Evolutionary conservation across 2,113 vertebrate species (phyloP).

Genomic region (Gadus chalcogrammus): DNA sequence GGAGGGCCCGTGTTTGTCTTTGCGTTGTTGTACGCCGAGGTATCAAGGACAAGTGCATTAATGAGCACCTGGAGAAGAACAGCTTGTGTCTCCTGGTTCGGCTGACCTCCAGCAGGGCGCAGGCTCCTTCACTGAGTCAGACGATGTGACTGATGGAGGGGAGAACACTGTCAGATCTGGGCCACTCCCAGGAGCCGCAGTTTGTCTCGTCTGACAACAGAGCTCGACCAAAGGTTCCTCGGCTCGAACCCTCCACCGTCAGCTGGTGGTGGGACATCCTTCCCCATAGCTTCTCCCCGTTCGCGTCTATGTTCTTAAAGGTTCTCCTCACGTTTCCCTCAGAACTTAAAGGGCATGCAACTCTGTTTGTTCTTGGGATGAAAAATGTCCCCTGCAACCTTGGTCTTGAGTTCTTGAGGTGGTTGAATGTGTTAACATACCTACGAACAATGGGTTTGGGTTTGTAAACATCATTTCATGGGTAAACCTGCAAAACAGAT

Average conservation of each 20-base stretch:
- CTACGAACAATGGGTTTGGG: too few species aligned
- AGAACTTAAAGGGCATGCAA: background rate
- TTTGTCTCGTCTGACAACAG: constrained; percentile 94
- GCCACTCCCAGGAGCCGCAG: constrained; percentile 88
- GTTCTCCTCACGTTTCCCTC: background rate
- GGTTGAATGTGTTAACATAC: too few species aligned
- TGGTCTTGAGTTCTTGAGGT: too few species aligned
- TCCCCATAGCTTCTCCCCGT: constrained; percentile 13
- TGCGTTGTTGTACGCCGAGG: constrained; percentile 65
- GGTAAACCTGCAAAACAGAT: too few species aligned
- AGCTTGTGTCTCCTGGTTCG: constrained; percentile 77
- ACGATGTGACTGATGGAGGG: constrained; percentile 74
- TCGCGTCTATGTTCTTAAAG: constrained; percentile 1
- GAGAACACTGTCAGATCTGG: constrained; percentile 84
- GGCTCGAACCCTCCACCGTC: constrained; percentile 70
- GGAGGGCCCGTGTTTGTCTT: constrained; percentile 67
- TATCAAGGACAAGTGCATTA: constrained; percentile 79
- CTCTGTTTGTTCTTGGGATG: too few species aligned
- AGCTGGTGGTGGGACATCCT: constrained; percentile 41
- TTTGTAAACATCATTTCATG: too few species aligned
- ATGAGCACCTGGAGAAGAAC: constrained; percentile 79
- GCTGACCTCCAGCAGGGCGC: constrained; percentile 72
- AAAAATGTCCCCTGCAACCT: too few species aligned
- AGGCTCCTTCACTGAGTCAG: constrained; percentile 67
- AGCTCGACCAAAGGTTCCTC: constrained; percentile 78